These are phyloP conservation scores for Bradypodion ventrale DNA, from an alignment of 2,797 vertebrate species.

Conservation along the genomic window DNA sequence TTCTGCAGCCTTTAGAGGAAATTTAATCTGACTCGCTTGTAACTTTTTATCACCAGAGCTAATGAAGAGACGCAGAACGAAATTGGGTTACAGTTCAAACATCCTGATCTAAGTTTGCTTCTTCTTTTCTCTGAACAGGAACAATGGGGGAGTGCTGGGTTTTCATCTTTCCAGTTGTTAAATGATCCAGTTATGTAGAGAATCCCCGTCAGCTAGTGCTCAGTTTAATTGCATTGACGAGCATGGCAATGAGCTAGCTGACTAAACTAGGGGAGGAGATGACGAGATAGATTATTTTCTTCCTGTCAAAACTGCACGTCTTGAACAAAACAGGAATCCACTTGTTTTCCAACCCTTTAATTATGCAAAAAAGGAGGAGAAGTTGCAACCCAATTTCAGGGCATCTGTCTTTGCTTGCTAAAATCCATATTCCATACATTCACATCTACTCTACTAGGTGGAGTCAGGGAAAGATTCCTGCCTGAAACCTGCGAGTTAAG, in stretches of 20 bases:
- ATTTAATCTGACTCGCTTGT: conserved; percentile 33
- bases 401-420: background rate
- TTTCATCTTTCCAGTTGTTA: conserved; percentile 41
- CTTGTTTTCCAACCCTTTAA: conserved; percentile 1
- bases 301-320: background rate
- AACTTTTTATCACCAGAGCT: background rate
- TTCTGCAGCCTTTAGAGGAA: conserved; percentile 17
- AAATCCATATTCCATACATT: background rate
- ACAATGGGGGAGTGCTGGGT: conserved; percentile 15
- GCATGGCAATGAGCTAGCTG: background rate
- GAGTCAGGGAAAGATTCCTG: background rate
- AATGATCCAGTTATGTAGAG: conserved; percentile 25
- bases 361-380: background rate
- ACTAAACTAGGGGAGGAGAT: background rate
- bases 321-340: conserved; percentile 1
- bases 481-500: no score
- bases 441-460: background rate
- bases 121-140: background rate
- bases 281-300: conserved; percentile 5
- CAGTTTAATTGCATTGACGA: conserved; percentile 26
- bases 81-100: conserved; percentile 37
- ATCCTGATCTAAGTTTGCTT: conserved; percentile 17
- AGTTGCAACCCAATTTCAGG: background rate
- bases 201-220: conserved; percentile 14
- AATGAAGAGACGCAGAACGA: conserved; percentile 44